These are phyloP conservation scores for Neoaliturus tenellus DNA, from an alignment of 2,888 invertebrate genomes.

Conservation along the genomic window DNA sequence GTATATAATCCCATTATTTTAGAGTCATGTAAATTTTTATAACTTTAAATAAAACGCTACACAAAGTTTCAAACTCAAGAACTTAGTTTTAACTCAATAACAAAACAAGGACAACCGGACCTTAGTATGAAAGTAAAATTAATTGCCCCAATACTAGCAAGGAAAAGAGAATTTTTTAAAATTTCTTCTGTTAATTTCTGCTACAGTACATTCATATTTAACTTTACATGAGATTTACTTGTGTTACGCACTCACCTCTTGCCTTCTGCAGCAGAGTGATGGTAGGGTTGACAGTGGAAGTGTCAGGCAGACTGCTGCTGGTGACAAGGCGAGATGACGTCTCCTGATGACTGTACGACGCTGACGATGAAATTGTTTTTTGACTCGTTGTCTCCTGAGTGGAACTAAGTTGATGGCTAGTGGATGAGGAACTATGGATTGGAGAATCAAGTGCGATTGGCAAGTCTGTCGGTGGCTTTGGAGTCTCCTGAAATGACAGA, in stretches of 20 bases:
- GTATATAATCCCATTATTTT: too few relatives aligned
- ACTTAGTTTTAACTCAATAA: too few relatives aligned
- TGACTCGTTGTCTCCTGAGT: neutral
- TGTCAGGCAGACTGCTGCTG: constrained; percentile 55
- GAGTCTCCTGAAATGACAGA: constrained; percentile 39
- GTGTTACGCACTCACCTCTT: constrained; percentile 80
- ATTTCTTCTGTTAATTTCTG: too few relatives aligned
- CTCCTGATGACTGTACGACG: constrained; percentile 2
- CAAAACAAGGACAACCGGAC: too few relatives aligned
- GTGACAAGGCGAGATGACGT: constrained; percentile 38
- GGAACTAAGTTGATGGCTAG: constrained; percentile 11
- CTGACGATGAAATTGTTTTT: neutral
- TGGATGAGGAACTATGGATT: constrained; percentile 23
- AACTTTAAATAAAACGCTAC: too few relatives aligned
- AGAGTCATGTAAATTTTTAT: too few relatives aligned
- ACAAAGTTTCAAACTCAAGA: too few relatives aligned
- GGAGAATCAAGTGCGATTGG: constrained; percentile 47
- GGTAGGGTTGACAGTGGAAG: constrained; percentile 80
- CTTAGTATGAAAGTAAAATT: too few relatives aligned
- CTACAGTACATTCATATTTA: too few relatives aligned
- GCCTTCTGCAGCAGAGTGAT: constrained; percentile 92
- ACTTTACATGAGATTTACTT: too few relatives aligned
- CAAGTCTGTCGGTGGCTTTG: constrained; percentile 57
- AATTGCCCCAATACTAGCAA: too few relatives aligned
- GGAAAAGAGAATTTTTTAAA: too few relatives aligned